These are phyloP conservation scores for Spodoptera litura DNA, from an alignment of 1,140 invertebrate species.

Conservation along the genomic window DNA sequence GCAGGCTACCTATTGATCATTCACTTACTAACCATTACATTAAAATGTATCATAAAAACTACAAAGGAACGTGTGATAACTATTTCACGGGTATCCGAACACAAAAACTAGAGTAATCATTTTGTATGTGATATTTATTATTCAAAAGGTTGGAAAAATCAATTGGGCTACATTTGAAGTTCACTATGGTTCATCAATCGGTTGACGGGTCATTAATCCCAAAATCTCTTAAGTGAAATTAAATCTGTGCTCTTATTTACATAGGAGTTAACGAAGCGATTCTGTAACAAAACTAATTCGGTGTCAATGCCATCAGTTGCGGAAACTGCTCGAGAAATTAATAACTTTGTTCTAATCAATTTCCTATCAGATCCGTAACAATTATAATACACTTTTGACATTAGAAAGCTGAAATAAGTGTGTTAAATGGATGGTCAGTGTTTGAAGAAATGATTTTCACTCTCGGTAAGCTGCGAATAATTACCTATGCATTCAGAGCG, in stretches of 20 bases:
- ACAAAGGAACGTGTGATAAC: slow-evolving; percentile 40
- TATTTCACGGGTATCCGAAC: slow-evolving; percentile 35
- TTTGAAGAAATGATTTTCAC: slow-evolving; percentile 76
- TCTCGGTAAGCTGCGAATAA: slow-evolving; percentile 70
- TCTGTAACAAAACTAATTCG: slow-evolving; percentile 23
- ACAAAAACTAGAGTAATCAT: slow-evolving; percentile 31
- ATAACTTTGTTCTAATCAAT: slow-evolving; percentile 44
- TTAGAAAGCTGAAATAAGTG: slow-evolving; percentile 71
- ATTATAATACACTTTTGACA: slow-evolving; percentile 50
- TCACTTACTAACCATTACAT: slow-evolving; percentile 11
- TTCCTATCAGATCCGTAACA: slow-evolving; percentile 42
- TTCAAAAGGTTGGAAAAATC: background rate
- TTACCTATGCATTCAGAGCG: slow-evolving; percentile 72
- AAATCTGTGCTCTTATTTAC: slow-evolving; percentile 24
- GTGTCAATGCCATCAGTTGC: slow-evolving; percentile 13
- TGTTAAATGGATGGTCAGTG: slow-evolving; percentile 71
- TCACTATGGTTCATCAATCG: slow-evolving; percentile 28
- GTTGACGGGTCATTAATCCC: slow-evolving; percentile 40
- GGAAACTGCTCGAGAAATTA: slow-evolving; percentile 35
- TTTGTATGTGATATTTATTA: slow-evolving; percentile 11
- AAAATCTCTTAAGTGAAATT: slow-evolving; percentile 30
- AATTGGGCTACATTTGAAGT: slow-evolving; percentile 33
- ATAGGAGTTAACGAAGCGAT: slow-evolving; percentile 31
- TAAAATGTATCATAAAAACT: slow-evolving; percentile 35
- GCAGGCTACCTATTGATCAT: slow-evolving; percentile 20